Evolutionary conservation across 2,113 vertebrate genomes (phyloP).

Genomic region (Sitta europaea): DNA sequence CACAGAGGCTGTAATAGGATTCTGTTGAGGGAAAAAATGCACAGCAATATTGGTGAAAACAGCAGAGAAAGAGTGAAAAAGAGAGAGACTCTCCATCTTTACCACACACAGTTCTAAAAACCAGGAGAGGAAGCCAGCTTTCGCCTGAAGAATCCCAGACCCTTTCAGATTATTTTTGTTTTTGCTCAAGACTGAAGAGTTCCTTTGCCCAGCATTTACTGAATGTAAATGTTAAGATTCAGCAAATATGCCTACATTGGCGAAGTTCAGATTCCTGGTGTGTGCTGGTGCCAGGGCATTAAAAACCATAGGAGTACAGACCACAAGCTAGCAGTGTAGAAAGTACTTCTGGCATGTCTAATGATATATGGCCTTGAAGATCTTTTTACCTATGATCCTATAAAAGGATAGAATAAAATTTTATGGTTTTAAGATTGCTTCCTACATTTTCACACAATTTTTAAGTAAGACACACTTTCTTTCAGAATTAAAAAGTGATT

Average conservation of each 20-base stretch:
- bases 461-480: neutral
- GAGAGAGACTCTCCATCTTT: neutral
- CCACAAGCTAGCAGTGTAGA: neutral
- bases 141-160: neutral
- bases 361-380: neutral
- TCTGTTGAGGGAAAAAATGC: neutral
- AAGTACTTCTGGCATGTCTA: neutral
- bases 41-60: neutral
- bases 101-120: neutral
- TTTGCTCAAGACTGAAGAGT: neutral
- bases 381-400: neutral
- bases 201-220: neutral
- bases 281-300: neutral
- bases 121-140: neutral
- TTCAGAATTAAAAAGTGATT: neutral
- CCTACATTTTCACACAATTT: neutral
- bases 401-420: neutral
- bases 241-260: neutral
- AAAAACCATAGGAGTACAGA: neutral
- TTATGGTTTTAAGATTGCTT: neutral
- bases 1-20: neutral
- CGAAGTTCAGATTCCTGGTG: neutral
- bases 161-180: neutral
- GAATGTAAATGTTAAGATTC: neutral
- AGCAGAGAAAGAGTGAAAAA: neutral